Evolutionary conservation across 2,113 vertebrate genomes (phyloP), one percentile per base, ranked within the genome.

Genomic region (Trogon melanurus): DNA sequence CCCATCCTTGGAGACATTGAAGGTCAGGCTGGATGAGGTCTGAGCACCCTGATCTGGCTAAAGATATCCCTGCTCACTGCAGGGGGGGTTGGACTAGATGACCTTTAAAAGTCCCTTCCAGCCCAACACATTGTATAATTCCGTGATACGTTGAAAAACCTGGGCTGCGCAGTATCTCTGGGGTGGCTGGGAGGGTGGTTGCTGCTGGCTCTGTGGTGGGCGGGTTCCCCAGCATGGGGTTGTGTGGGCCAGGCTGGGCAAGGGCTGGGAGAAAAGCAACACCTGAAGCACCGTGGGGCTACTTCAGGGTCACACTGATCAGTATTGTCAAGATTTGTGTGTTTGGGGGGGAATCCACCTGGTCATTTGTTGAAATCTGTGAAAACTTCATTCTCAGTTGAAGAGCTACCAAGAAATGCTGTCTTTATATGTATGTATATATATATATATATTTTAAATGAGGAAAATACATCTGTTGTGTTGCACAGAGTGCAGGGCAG

Each of bases 261-360:
- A 34, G 4, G 8, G 25, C 9, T 48, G 18, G 6, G 53, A 32
- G 38, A 48, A n/a, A 23, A 27, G 7, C 8, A 13, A 36, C 41
- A 47, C 34, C 5, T 34, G 50, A 48, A 69, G 62, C 1, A 2
- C 21, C 1, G 5, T 16, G 14, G 60, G 67, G 44, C 56, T 60
- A 3, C 38, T 27, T 54, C 0, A 2, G n/a, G 15, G 11, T 23
- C 25, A 9, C 0, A 1, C 14, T 5, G 3, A 7, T 48, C 8
- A 1, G 0, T 34, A 2, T 6, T 10, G 16, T 7, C 22, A 4
- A 1, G 6, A 12, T 2, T 20, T 81, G 17, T 21, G 53, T 13
- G 0, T 29, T 13, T 22, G 6, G 10, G 19, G 5, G 2, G 41
- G 41, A 13, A 41, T 30, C 27, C 5, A 1, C 10, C 16, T 14